Percentiles rank a stretch among this genome's conserved stretches.
These are phyloP conservation scores for Rhinolophus ferrumequinum DNA, from an alignment of 2,113 vertebrate genomes.

Conservation along the genomic window DNA sequence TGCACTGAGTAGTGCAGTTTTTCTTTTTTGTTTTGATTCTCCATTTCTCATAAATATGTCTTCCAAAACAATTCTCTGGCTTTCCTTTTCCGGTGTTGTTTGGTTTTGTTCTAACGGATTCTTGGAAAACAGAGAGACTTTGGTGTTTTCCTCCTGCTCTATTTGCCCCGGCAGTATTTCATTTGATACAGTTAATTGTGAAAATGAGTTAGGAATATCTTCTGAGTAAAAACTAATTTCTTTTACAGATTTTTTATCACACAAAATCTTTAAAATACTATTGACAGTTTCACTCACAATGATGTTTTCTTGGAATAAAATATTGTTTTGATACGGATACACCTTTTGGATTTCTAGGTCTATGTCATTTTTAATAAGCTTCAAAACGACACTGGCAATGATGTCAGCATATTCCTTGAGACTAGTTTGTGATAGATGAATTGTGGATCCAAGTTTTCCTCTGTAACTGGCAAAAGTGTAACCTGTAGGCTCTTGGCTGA, in stretches of 20 bases:
- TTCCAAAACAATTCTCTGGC: constrained; percentile 58
- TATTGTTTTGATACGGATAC: neutral
- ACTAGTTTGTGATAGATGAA: constrained; percentile 54
- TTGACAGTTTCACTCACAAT: constrained; percentile 59
- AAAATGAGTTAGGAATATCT: neutral
- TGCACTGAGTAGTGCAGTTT: neutral
- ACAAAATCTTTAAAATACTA: constrained; percentile 61
- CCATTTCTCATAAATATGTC: constrained; percentile 71
- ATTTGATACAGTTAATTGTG: constrained; percentile 20
- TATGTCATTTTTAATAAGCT: constrained; percentile 76
- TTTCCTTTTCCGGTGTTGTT: constrained; percentile 25
- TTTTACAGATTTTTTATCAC: constrained; percentile 46
- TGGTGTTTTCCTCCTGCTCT: neutral
- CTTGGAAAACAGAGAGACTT: neutral
- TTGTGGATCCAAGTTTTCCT: neutral
- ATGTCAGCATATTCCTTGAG: constrained; percentile 70
- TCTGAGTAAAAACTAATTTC: constrained; percentile 23
- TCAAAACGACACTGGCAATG: constrained; percentile 67
- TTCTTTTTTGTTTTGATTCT: constrained; percentile 51
- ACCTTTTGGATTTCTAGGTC: constrained; percentile 68
- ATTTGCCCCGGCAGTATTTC: neutral
- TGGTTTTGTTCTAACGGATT: constrained; percentile 24
- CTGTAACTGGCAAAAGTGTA: constrained; percentile 13
- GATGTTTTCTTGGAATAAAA: constrained; percentile 62
- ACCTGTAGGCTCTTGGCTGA: constrained; percentile 15